Evolutionary conservation across 1,140 invertebrate genomes (phyloP).

Genomic region (Magallana angulata): DNA sequence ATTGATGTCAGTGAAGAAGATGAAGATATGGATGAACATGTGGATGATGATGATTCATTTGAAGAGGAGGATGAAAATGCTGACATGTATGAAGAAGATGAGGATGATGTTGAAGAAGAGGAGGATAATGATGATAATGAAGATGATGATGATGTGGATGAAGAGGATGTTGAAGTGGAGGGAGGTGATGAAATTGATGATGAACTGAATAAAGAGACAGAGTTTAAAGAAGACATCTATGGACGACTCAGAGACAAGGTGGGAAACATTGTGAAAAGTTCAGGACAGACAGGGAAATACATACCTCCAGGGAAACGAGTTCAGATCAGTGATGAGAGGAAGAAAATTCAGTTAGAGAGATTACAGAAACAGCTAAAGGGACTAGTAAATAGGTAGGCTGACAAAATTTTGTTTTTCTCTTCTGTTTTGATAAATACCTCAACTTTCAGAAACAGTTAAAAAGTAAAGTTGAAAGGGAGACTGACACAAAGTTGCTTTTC

Average conservation of each 20-base stretch:
- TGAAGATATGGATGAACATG: slow-evolving; percentile 6
- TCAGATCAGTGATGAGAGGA: slow-evolving; percentile 80
- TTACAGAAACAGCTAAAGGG: slow-evolving; percentile 92
- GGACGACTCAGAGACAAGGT: slow-evolving; percentile 89
- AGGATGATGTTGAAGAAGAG: slow-evolving; percentile 51
- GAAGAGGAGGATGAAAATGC: slow-evolving; percentile 25
- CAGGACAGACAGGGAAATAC: slow-evolving; percentile 84
- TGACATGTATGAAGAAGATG: slow-evolving; percentile 51
- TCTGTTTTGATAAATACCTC: neutral
- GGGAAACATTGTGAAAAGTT: slow-evolving; percentile 86
- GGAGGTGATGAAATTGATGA: slow-evolving; percentile 39
- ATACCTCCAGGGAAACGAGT: slow-evolving; percentile 89
- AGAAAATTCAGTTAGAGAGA: slow-evolving; percentile 83
- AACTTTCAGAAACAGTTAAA: neutral
- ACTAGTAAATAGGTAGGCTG: slow-evolving; percentile 86
- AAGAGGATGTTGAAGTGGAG: slow-evolving; percentile 2
- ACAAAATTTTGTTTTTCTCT: neutral
- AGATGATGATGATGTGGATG: slow-evolving; percentile 49
- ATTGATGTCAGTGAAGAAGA: slow-evolving; percentile 52
- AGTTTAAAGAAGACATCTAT: slow-evolving; percentile 95
- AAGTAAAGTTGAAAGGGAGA: neutral
- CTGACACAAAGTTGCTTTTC: no score
- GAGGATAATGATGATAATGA: slow-evolving; percentile 48
- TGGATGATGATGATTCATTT: neutral
- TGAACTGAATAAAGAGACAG: slow-evolving; percentile 66